Conservation (phyloP, 1,140 invertebrate genomes). For the Papilio polytes region DNA sequence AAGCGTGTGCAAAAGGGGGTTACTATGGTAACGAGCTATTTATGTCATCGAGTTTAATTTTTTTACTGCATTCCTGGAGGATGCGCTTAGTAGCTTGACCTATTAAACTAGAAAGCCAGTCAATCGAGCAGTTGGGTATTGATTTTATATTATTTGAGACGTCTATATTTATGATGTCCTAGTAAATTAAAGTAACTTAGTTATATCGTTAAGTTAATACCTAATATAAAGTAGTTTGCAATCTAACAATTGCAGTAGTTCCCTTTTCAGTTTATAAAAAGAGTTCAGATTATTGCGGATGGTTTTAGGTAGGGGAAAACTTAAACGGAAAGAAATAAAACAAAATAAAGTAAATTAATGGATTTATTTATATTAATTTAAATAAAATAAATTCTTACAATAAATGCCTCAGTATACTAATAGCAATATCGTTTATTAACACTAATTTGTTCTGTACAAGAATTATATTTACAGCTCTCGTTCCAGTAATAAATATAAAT, state of each 20-base stretch:
- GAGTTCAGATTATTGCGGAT: slow-evolving; percentile 3
- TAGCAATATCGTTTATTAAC: slow-evolving; percentile 29
- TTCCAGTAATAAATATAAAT: background rate
- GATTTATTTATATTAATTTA: slow-evolving; percentile 35
- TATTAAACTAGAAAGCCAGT: slow-evolving; percentile 51
- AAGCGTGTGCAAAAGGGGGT: slow-evolving; percentile 67
- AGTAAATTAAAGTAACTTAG: background rate
- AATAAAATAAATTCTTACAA: slow-evolving; percentile 44
- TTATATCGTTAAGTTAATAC: too few relatives aligned
- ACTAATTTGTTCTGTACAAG: slow-evolving; percentile 42
- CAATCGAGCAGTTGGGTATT: slow-evolving; percentile 50
- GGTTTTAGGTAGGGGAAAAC: slow-evolving; percentile 23
- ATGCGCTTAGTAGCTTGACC: slow-evolving; percentile 46
- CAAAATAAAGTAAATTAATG: slow-evolving; percentile 35
- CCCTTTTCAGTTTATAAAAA: background rate
- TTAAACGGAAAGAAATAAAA: background rate
- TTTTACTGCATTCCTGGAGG: slow-evolving; percentile 32
- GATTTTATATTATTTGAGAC: slow-evolving; percentile 30
- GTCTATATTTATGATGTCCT: background rate
- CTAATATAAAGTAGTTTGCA: too few relatives aligned
- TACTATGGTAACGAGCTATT: slow-evolving; percentile 70
- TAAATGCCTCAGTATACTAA: slow-evolving; percentile 51
- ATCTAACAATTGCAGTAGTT: background rate
- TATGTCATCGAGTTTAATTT: slow-evolving; percentile 44
- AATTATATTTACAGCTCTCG: background rate